Percentiles rank a stretch among this genome's conserved stretches.
Evolutionary conservation across 2,797 vertebrate genomes (phyloP).

Genomic region (Antrozous pallidus): DNA sequence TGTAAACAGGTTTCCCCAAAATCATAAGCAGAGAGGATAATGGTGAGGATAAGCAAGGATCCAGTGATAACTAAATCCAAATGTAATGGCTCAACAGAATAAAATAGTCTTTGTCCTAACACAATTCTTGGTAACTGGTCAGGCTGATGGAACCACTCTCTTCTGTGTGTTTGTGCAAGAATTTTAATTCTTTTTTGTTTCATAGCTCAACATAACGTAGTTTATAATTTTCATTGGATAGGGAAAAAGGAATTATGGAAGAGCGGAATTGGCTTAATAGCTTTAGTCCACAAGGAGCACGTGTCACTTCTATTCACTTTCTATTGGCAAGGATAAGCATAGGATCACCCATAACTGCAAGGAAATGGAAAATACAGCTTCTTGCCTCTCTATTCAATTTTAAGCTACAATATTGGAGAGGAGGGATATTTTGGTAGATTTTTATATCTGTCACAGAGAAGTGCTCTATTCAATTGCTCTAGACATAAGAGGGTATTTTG

Average conservation of each 20-base stretch:
- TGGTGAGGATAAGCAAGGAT: not conserved
- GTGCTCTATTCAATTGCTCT: not conserved
- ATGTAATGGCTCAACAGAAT: not conserved
- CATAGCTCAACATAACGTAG: not conserved
- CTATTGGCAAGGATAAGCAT: not conserved
- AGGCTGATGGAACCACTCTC: not conserved
- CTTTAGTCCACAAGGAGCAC: not conserved
- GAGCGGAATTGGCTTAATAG: not conserved
- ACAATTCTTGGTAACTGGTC: not conserved
- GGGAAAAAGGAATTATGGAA: not conserved
- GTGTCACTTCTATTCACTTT: not conserved
- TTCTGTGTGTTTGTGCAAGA: not conserved
- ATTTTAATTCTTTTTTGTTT: not conserved
- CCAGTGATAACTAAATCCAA: not conserved
- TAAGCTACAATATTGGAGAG: not conserved
- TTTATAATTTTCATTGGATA: not conserved
- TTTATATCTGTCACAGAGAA: not conserved
- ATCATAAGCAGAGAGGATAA: not conserved
- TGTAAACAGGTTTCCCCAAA: not conserved
- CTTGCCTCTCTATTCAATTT: not conserved
- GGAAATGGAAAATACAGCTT: not conserved
- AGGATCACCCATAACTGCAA: not conserved
- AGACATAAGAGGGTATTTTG: not conserved
- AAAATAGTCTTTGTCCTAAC: not conserved
- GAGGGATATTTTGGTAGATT: not conserved